Conservation (phyloP, 2,113 vertebrate genomes). For the Dromiciops gliroides region DNA sequence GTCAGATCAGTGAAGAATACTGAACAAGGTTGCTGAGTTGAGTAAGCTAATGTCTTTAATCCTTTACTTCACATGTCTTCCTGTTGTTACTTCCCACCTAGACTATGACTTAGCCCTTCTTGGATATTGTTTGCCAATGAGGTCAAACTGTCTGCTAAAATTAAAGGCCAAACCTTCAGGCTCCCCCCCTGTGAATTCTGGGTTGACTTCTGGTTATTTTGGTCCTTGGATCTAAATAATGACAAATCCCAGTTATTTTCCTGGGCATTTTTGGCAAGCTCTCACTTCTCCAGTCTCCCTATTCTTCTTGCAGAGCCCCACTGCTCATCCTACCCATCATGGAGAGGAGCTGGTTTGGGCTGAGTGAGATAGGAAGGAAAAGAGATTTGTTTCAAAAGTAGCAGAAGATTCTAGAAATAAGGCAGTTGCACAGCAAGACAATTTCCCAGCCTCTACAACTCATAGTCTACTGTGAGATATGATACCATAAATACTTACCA, state of each 20-base stretch:
- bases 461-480: neutral
- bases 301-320: neutral
- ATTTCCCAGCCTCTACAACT: neutral
- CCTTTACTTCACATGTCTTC: neutral
- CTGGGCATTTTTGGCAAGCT: neutral
- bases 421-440: neutral
- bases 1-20: neutral
- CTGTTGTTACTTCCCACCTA: neutral
- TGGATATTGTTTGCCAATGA: neutral
- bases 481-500: neutral
- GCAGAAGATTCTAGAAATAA: neutral
- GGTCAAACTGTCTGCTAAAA: neutral
- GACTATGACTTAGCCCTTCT: neutral
- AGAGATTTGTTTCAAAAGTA: neutral
- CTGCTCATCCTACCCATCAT: neutral
- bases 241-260: neutral
- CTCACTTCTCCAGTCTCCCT: neutral
- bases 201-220: neutral
- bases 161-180: neutral
- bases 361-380: accelerated
- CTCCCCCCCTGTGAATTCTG: neutral
- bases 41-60: neutral
- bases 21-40: neutral
- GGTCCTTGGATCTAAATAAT: neutral
- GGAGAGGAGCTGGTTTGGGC: neutral